Evolutionary conservation across 2,888 invertebrate species (phyloP), one percentile per base, ranked within the genome.

Genomic region (Athrips mouffetella): DNA sequence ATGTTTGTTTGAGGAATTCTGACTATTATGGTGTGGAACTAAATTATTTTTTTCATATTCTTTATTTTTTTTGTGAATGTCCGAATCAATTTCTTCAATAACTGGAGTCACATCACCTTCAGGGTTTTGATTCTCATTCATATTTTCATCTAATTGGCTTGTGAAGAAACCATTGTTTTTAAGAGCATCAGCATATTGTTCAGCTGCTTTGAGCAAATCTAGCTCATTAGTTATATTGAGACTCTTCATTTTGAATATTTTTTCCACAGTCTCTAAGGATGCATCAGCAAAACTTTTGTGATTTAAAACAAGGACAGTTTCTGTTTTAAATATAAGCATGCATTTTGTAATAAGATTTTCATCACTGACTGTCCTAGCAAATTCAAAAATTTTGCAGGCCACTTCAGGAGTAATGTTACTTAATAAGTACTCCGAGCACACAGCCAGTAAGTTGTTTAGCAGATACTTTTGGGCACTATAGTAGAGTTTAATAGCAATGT

Each of bases 351-450:
- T 11, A 0, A 47, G 39, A 10, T 5, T 13, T 15, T 37, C 13
- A n/a, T 47, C 46, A 25, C 20, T 20, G 3, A 47, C 35, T 39
- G 20, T 15, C 11, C 11, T 27, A 15, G 16, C 46, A 16, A 47
- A 20, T 15, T 47, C 46, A 18, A 29, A 39, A 10, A 16, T 37
- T 25, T 37, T 15, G 37, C 46, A 47, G 7, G 46, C 46, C 0
- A 15, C 16, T 18, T 39, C 29, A 1, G 18, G 27, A 1, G 46
- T 47, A 2, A 47, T n/a, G 13, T 47, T 47, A 25, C 27, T 18
- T 29, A 27, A 37, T 20, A 47, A 25, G 39, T 39, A 47, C 7
- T 16, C 13, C 3, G 29, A 10, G 20, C 46, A 47, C 10, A 47
- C 29, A 3, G 33, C 16, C 13, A 25, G 16, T 29, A 47, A 35